phyloP scores from a whole-genome alignment of 2,797 vertebrate genomes.

The Anabas testudineus region DNA sequence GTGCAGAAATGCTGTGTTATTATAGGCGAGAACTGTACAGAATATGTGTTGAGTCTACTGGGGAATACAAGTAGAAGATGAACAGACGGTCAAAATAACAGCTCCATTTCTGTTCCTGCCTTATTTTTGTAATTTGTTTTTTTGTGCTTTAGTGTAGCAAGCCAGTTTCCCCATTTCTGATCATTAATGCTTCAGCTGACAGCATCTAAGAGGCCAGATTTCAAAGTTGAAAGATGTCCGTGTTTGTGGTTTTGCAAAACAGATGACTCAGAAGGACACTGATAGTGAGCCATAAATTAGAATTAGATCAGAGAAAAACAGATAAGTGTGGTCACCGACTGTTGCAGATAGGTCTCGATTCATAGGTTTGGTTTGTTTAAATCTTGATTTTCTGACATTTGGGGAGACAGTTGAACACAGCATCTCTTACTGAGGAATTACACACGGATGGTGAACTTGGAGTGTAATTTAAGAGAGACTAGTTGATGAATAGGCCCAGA shows the following conservation, averaged over 20 bases:
- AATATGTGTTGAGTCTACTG: background rate
- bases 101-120: background rate
- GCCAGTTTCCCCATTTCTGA: background rate
- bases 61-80: background rate
- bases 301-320: conserved; percentile 9
- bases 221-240: background rate
- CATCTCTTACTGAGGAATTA: background rate
- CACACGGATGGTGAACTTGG: background rate
- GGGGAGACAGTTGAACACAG: background rate
- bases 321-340: background rate
- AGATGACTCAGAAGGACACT: conserved; percentile 1
- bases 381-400: conserved; percentile 1
- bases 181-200: conserved; percentile 14
- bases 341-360: background rate
- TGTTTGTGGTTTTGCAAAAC: background rate
- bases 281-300: background rate
- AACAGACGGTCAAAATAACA: background rate
- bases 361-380: background rate
- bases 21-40: background rate
- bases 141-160: background rate
- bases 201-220: conserved; percentile 10
- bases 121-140: no score
- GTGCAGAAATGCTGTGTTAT: background rate
- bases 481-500: conserved; percentile 29
- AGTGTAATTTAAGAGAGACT: conserved; percentile 18